These are phyloP conservation scores for Dinoponera quadriceps DNA, from an alignment of 1,140 invertebrate genomes.

Conservation along the genomic window DNA sequence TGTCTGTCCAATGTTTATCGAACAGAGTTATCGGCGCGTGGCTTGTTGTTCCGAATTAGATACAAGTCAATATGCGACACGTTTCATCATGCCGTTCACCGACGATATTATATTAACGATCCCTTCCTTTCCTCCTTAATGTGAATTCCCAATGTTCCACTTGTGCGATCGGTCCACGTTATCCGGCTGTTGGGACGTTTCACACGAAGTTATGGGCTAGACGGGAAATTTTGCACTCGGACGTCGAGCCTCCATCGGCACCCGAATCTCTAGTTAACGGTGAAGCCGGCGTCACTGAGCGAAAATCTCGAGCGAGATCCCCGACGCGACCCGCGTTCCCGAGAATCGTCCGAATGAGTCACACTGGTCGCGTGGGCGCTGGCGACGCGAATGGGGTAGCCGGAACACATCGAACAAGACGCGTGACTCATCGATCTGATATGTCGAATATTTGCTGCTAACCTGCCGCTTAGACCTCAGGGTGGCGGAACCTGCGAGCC, in stretches of 20 bases:
- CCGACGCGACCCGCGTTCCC: conserved; percentile 55
- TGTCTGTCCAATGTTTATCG: conserved; percentile 2
- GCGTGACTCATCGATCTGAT: conserved; percentile 74
- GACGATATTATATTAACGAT: too few species aligned
- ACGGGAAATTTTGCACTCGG: neutral
- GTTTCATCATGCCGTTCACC: neutral
- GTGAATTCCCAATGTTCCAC: too few species aligned
- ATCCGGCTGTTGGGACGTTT: too few species aligned
- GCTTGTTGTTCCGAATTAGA: neutral
- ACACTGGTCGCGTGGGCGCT: conserved; percentile 68
- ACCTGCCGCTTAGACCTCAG: conserved; percentile 59
- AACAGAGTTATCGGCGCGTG: neutral
- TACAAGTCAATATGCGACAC: neutral
- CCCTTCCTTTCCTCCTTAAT: too few species aligned
- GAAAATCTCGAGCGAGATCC: conserved; percentile 68
- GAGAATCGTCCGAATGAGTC: conserved; percentile 71
- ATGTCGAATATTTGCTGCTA: conserved; percentile 71
- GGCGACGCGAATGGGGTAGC: conserved; percentile 69
- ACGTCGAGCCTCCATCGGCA: neutral
- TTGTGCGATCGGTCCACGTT: too few species aligned
- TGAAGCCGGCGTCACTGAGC: conserved; percentile 9
- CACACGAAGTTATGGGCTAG: neutral
- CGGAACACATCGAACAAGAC: conserved; percentile 75
- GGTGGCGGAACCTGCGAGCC: conserved; percentile 19
- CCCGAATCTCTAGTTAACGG: conserved; percentile 40